Evolutionary conservation across 2,113 vertebrate genomes (phyloP).

Genomic region (Cathartes aura): DNA sequence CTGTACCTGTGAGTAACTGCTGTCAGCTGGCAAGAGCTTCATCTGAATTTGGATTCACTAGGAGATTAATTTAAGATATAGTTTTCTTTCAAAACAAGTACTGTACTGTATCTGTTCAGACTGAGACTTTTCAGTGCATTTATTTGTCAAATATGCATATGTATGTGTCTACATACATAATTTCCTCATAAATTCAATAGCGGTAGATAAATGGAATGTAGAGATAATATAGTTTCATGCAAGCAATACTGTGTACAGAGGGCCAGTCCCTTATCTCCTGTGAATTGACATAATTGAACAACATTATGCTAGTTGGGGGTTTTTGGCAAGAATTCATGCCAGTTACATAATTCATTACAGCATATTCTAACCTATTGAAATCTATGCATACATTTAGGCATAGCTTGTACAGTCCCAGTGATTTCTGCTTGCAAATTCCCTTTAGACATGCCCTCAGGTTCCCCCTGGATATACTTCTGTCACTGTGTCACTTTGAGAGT

Average conservation of each 20-base stretch:
- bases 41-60: constrained; percentile 34
- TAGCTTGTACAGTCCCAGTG: not conserved
- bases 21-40: constrained; percentile 39
- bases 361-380: constrained; percentile 51
- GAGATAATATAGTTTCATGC: constrained; percentile 29
- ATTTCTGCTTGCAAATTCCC: constrained; percentile 3
- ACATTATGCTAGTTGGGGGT: constrained; percentile 28
- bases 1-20: constrained; percentile 62
- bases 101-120: constrained; percentile 1
- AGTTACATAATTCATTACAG: constrained; percentile 58
- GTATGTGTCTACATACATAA: constrained; percentile 42
- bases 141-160: constrained; percentile 55
- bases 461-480: not conserved
- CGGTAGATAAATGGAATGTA: constrained; percentile 2
- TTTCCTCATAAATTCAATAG: constrained; percentile 42
- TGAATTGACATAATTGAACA: constrained; percentile 56
- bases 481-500: not conserved
- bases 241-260: not conserved
- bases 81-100: constrained; percentile 35
- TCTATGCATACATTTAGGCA: constrained; percentile 13
- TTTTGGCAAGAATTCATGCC: constrained; percentile 48
- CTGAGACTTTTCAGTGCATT: constrained; percentile 5
- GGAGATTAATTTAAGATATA: constrained; percentile 22
- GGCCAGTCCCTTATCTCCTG: constrained; percentile 34
- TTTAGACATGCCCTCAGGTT: not conserved